These are phyloP conservation scores for Ictalurus punctatus DNA, from an alignment of 2,113 vertebrate genomes.

Conservation along the genomic window DNA sequence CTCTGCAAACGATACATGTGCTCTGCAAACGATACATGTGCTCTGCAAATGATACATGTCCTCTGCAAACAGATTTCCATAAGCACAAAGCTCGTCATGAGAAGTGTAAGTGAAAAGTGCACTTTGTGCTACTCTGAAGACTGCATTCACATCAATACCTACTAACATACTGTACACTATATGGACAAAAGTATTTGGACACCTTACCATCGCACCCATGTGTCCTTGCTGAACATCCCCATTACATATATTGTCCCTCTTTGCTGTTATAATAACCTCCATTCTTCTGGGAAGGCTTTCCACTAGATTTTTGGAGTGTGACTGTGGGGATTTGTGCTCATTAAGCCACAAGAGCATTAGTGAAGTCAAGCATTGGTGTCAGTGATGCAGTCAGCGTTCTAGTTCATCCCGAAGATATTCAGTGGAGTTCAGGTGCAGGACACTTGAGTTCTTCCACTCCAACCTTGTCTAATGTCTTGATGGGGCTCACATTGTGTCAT, in stretches of 20 bases:
- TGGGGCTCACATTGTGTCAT: background rate
- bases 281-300: too few relatives aligned
- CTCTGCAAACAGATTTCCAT: background rate
- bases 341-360: too few relatives aligned
- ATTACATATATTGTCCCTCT: too few relatives aligned
- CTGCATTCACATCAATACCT: background rate
- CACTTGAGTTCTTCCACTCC: too few relatives aligned
- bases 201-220: background rate
- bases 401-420: too few relatives aligned
- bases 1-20: background rate
- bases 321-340: too few relatives aligned
- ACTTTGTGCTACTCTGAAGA: background rate
- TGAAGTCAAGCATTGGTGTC: too few relatives aligned
- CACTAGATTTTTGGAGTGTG: too few relatives aligned
- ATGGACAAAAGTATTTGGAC: background rate
- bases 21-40: background rate
- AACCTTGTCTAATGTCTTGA: background rate
- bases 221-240: background rate
- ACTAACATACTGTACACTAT: background rate
- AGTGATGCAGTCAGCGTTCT: too few relatives aligned
- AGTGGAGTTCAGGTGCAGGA: too few relatives aligned
- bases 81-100: background rate
- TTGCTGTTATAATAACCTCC: too few relatives aligned
- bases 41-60: background rate
- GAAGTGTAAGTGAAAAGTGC: background rate